Base-by-base conservation (phyloP, 2,797 vertebrate species). In the Staurois parvus region DNA sequence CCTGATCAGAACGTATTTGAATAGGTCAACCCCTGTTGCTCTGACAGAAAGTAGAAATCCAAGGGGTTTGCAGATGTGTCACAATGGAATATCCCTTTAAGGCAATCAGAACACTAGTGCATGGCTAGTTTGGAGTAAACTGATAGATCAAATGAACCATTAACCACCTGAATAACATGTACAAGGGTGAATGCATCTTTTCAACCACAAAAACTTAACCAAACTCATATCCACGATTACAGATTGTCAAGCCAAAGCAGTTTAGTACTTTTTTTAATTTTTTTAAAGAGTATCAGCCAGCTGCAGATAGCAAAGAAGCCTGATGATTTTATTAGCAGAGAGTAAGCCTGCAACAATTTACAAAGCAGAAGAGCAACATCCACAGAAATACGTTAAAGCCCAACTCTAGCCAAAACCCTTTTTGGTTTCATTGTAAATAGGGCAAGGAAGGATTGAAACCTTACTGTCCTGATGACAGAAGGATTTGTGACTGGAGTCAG, bases 161-260 rank as follows among this genome's bases (percentile, higher is more conserved):
- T 7, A 24, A 59, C 8, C 19, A 24, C 19, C 7, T 24, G 8
- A 21, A 59, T 24, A 7, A 59, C 4, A 1, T 66, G 10, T 66
- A 15, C 0, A n/a, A 81, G 69, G 37, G 81, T 87, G 81, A 87
- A 87, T 87, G 68, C 75, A 79, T 42, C 68, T 79, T 76, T 64
- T 56, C 28, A 52, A 10, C 42, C 62, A 62, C 30, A 70, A 52
- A 13, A 37, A n/a, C 4, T 9, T 32, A 52, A n/a, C 19, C 4
- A 11, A 62, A 70, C 3, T 29, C 10, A 30, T 29, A 48, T 66
- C 24, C 8, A 68, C 42, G 74, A 73, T 59, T 26, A 48, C n/a
- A 73, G 42, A 75, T 4, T 73, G 11, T n/a, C 26, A 42, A 83
- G 80, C 85, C 80, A 83, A 76, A 86, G 80, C 59, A 67, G 68